Base-by-base conservation (phyloP, 2,113 vertebrate species). In the Cyprinodon tularosa region DNA sequence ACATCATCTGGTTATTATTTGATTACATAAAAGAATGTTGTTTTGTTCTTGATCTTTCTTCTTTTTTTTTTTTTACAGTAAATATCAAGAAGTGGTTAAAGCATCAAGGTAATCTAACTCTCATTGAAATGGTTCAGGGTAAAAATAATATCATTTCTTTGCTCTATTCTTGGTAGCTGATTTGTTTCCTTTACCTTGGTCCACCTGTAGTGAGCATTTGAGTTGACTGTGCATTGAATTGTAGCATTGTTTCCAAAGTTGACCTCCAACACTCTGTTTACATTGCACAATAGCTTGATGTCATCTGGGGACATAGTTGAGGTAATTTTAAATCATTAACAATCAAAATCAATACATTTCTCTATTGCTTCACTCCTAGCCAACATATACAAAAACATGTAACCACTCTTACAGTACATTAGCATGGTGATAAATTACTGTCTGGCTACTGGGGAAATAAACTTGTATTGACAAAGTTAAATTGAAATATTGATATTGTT, bases 111-210 rank as follows among this genome's bases (percentile, higher is more conserved):
- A 29, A 29, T 29, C 29, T 29, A 29, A 29, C 29, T 29, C 1
- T 29, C 29, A 29, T 29, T 29, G 29, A 29, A 29, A 29, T 29
- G 29, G 29, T 29, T 1, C 29, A 29, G 29, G 29, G 20, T 17
- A 40, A 39, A 42, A 42, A 42, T 42, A 29, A 29, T 29, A 29
- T 29, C 29, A 29, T 29, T 29, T 7, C 38, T 62, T 14, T 37
- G 7, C 1, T 15, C 38, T 13, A 38, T 29, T 2, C 36, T 13
- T 13, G 7, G 13, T 38, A 62, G 1, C 20, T 4, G 3, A 6
- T 12, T n/a, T 20, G 14, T 36, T 47, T 65, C 8, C 12, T 12
- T 88, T 74, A 93, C 93, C 90, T 91, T 93, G 48, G 66, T 90
- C 93, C 93, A 94, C 5, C 11, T 84, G 81, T 89, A 91, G 3